Percentiles rank a stretch among this genome's conserved stretches.
Evolutionary conservation across 37 sponge, comb jelly and placozoan genomes (phyloP).

Genomic region (Eunapius fragilis): DNA sequence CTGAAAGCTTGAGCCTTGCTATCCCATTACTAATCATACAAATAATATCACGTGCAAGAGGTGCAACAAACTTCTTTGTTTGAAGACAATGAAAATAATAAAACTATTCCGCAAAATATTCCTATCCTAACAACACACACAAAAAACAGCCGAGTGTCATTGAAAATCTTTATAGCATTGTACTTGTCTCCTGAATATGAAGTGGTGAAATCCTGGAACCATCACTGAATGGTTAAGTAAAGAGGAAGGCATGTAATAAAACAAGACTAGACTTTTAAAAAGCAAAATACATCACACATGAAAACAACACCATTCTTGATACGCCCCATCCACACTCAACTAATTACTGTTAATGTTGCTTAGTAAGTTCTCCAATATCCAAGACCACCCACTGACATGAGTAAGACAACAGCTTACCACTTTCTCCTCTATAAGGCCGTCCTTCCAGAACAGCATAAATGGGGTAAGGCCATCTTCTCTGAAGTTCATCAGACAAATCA

Average conservation of each 20-base stretch:
- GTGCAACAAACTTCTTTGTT: too few relatives aligned
- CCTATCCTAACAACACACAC: neutral
- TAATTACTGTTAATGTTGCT: too few relatives aligned
- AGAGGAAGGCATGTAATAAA: neutral
- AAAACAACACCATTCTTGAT: too few relatives aligned
- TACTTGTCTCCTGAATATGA: neutral
- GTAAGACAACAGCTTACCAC: constrained; percentile 54
- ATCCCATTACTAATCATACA: too few relatives aligned
- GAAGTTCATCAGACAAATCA: constrained; percentile 70
- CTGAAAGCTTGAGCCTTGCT: too few relatives aligned
- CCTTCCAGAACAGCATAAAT: constrained; percentile 81
- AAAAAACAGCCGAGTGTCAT: neutral
- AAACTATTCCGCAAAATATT: neutral
- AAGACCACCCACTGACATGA: neutral
- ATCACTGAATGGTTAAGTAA: too few relatives aligned
- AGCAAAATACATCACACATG: neutral
- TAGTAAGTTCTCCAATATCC: too few relatives aligned
- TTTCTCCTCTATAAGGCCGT: constrained; percentile 92
- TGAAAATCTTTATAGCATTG: neutral
- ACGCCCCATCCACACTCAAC: too few relatives aligned
- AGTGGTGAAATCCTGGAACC: neutral
- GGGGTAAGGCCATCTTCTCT: constrained; percentile 84
- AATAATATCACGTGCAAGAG: too few relatives aligned
- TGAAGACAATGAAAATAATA: neutral
- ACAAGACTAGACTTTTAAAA: too few relatives aligned